A percentile compares a stretch with the other conserved stretches of the same genome.
phyloP scores from a whole-genome alignment of 37 sponge, comb jelly and placozoan species.

The Agelas oroides region DNA sequence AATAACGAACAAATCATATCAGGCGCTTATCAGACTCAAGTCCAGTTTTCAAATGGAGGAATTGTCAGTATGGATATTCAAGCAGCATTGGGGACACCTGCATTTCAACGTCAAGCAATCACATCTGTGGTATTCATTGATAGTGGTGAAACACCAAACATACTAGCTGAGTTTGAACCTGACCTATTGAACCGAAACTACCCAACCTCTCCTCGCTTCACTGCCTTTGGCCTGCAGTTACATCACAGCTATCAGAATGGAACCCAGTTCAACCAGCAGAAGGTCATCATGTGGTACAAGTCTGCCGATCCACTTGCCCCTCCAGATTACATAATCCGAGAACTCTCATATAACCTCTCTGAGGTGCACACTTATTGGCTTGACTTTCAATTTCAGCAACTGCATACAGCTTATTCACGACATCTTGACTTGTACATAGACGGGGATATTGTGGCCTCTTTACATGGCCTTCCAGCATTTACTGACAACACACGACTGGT shows the following conservation, averaged over 20 bases:
- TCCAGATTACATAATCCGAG: conserved; percentile 11
- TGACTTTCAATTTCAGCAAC: conserved; percentile 40
- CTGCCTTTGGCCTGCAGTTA: conserved; percentile 67
- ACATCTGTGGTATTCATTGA: conserved; percentile 68
- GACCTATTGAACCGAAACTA: conserved; percentile 16
- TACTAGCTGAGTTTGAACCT: neutral
- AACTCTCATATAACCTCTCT: conserved; percentile 38
- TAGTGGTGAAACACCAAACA: conserved; percentile 8
- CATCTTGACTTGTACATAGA: conserved; percentile 51
- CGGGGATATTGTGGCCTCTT: conserved; percentile 31
- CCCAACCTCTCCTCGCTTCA: conserved; percentile 1
- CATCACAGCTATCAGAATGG: conserved; percentile 5
- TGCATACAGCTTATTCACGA: conserved; percentile 1
- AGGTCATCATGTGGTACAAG: conserved; percentile 66
- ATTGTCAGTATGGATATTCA: conserved; percentile 39
- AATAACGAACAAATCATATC: conserved; percentile 21
- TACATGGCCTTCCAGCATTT: conserved; percentile 63
- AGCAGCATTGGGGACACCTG: conserved; percentile 45
- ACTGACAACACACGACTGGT: conserved; percentile 26
- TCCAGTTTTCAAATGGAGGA: conserved; percentile 24
- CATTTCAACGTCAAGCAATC: conserved; percentile 36
- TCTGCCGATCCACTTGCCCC: neutral
- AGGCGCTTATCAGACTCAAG: conserved; percentile 51
- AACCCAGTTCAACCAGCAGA: conserved; percentile 5
- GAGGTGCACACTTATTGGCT: conserved; percentile 37